Evolutionary conservation across 1,140 invertebrate genomes (phyloP).

Genomic region (Antheraea pernyi): DNA sequence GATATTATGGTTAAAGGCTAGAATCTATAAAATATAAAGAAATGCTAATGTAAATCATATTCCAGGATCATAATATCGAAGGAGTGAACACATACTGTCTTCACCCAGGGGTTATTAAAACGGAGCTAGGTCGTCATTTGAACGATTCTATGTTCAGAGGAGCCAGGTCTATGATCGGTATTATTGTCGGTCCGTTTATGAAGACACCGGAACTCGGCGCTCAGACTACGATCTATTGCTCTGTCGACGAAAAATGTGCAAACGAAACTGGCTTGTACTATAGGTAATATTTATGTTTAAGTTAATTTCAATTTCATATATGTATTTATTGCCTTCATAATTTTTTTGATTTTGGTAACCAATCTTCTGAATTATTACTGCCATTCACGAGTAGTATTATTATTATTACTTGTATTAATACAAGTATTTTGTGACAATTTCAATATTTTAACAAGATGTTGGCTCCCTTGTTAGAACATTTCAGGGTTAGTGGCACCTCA

Average conservation of each 20-base stretch:
- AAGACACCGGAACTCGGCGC: constrained; percentile 86
- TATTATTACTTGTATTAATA: too few species aligned
- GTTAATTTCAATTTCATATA: too few species aligned
- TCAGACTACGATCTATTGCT: constrained; percentile 89
- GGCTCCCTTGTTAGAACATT: too few species aligned
- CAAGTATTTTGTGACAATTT: too few species aligned
- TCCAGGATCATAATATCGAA: constrained; percentile 61
- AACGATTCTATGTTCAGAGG: constrained; percentile 75
- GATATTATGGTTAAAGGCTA: too few species aligned
- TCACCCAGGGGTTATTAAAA: constrained; percentile 87
- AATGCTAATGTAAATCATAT: neutral
- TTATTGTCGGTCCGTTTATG: constrained; percentile 64
- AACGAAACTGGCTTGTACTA: constrained; percentile 84
- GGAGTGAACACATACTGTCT: constrained; percentile 84
- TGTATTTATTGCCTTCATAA: too few species aligned
- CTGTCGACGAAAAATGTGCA: constrained; percentile 84
- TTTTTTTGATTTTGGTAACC: too few species aligned
- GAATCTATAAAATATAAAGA: too few species aligned
- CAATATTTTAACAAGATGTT: too few species aligned
- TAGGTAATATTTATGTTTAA: constrained; percentile 63
- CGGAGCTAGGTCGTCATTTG: constrained; percentile 87
- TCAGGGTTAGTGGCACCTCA: too few species aligned
- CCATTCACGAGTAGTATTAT: too few species aligned
- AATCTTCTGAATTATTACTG: too few species aligned
- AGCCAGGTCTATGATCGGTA: constrained; percentile 41